A percentile compares a stretch with the other conserved stretches of the same genome.
phyloP scores from a whole-genome alignment of 2,888 invertebrate species.

The Plemyria rubiginata region DNA sequence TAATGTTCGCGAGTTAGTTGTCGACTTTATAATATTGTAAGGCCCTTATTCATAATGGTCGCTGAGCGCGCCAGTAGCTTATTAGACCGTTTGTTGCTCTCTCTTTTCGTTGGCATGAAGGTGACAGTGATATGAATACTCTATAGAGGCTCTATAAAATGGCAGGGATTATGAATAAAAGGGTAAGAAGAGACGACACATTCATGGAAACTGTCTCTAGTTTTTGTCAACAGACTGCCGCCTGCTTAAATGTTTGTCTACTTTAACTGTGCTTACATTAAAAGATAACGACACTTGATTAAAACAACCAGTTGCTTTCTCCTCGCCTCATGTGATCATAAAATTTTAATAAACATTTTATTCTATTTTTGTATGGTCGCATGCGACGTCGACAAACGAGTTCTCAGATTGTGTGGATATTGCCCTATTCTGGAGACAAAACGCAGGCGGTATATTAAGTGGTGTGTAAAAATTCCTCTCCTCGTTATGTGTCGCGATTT shows the following conservation, averaged over 20 bases:
- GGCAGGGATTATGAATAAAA: too few relatives aligned
- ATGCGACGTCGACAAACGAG: conserved; percentile 67
- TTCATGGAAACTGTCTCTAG: conserved; percentile 23
- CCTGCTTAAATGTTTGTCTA: conserved; percentile 36
- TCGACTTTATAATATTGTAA: conserved; percentile 13
- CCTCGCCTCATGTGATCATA: conserved; percentile 55
- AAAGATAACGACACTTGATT: conserved; percentile 48
- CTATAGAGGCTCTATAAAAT: too few relatives aligned
- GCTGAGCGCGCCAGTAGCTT: too few relatives aligned
- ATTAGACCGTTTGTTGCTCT: too few relatives aligned
- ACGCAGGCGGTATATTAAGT: conserved; percentile 65
- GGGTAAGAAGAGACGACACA: conserved; percentile 20
- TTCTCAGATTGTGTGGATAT: conserved; percentile 71
- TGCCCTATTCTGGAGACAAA: conserved; percentile 69
- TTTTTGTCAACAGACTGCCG: conserved; percentile 22
- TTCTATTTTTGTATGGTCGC: conserved; percentile 55
- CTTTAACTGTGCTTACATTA: conserved; percentile 40
- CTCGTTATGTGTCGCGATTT: conserved; percentile 83
- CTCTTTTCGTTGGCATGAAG: too few relatives aligned
- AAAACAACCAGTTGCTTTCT: conserved; percentile 55
- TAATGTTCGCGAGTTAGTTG: conserved; percentile 18
- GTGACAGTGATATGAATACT: too few relatives aligned
- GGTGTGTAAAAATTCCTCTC: conserved; percentile 74
- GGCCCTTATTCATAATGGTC: too few relatives aligned
- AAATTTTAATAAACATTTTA: conserved; percentile 60